These are phyloP conservation scores for Neodontobutis hainanensis DNA, from an alignment of 2,113 vertebrate genomes.

Conservation along the genomic window DNA sequence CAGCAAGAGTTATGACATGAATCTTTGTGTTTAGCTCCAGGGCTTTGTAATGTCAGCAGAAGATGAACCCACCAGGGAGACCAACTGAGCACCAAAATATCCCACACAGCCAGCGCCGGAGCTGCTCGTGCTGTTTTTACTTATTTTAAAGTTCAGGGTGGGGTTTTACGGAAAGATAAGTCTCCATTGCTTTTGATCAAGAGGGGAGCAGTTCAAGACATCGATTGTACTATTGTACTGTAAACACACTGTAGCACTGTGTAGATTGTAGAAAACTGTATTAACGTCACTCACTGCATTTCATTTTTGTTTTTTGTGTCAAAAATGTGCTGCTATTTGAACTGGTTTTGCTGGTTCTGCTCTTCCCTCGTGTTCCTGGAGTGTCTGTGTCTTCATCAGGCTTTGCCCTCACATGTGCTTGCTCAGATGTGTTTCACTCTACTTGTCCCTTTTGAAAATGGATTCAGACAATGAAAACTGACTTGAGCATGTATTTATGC, in stretches of 20 bases:
- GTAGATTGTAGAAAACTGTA: no score
- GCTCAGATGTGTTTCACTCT: slow-evolving; percentile 21
- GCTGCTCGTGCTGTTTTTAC: not conserved
- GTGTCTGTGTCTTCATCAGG: not conserved
- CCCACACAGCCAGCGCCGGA: not conserved
- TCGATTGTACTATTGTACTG: no score
- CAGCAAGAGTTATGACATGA: slow-evolving; percentile 21
- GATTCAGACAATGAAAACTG: slow-evolving; percentile 17
- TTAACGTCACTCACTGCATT: no score
- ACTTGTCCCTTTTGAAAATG: slow-evolving; percentile 11
- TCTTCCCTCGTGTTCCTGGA: not conserved
- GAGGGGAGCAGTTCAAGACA: no score
- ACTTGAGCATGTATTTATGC: slow-evolving; percentile 9
- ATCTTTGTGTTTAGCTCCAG: slow-evolving; percentile 19
- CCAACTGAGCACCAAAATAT: slow-evolving; percentile 16
- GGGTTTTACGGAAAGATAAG: not conserved
- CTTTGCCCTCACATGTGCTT: slow-evolving; percentile 5
- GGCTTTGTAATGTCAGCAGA: slow-evolving; percentile 29
- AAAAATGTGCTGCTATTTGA: no score
- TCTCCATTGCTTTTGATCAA: no score
- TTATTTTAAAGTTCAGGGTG: not conserved
- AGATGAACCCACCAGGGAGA: slow-evolving; percentile 31
- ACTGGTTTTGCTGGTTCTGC: no score
- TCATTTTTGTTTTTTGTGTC: no score
- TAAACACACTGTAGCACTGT: no score